These are phyloP conservation scores for Dasypogon diadema DNA, from an alignment of 2,888 invertebrate genomes.

Conservation along the genomic window DNA sequence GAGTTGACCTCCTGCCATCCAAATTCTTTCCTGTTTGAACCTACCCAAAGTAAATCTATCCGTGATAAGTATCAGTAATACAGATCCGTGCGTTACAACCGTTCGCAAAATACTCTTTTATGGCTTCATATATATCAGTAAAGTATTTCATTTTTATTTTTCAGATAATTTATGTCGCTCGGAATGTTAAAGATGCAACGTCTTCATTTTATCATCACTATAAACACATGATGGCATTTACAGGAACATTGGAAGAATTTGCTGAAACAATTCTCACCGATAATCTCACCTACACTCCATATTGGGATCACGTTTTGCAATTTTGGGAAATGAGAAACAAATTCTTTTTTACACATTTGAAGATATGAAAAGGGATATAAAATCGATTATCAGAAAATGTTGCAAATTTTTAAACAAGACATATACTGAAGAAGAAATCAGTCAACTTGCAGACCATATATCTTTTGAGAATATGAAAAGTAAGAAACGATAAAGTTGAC, in stretches of 20 bases:
- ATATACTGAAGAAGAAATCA: slow-evolving; percentile 34
- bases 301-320: slow-evolving; percentile 28
- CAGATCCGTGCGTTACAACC: too few species aligned
- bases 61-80: too few species aligned
- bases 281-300: slow-evolving; percentile 1
- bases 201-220: slow-evolving; percentile 78
- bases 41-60: too few species aligned
- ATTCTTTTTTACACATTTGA: slow-evolving; percentile 47
- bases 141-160: too few species aligned
- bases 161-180: slow-evolving; percentile 79
- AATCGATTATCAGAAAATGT: slow-evolving; percentile 16
- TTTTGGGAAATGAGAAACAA: slow-evolving; percentile 36
- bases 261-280: slow-evolving; percentile 47
- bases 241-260: slow-evolving; percentile 47
- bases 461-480: slow-evolving; percentile 48
- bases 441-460: slow-evolving; percentile 20
- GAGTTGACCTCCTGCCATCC: too few species aligned
- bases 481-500: too few species aligned
- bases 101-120: too few species aligned
- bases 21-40: too few species aligned
- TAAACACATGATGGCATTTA: slow-evolving; percentile 26
- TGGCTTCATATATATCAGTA: too few species aligned
- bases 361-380: slow-evolving; percentile 47
- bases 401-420: slow-evolving; percentile 33
- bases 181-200: slow-evolving; percentile 84